Percentiles rank a stretch among this genome's conserved stretches.
These are phyloP conservation scores for Triplophysa tibetana DNA, from an alignment of 2,113 vertebrate genomes.

Conservation along the genomic window DNA sequence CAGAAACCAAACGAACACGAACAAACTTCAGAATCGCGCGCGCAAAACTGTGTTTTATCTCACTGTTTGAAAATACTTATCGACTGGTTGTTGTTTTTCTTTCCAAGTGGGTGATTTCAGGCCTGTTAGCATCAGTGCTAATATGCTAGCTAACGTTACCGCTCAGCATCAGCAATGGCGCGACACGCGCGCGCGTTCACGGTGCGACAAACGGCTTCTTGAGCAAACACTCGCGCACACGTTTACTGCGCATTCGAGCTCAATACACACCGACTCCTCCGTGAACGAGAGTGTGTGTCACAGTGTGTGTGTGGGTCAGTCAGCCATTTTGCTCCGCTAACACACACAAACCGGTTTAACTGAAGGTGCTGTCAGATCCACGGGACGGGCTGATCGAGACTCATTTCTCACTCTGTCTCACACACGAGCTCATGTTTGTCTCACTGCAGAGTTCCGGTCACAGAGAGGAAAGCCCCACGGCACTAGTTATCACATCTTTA, in stretches of 20 bases:
- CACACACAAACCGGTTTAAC: not conserved
- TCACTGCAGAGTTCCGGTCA: not conserved
- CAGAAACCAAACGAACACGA: not conserved
- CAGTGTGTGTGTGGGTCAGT: not conserved
- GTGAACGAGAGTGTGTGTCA: not conserved
- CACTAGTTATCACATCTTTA: not conserved
- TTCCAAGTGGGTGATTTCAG: not conserved
- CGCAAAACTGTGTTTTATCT: not conserved
- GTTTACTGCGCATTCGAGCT: not conserved
- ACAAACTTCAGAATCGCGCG: not conserved
- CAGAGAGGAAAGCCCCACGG: too few species aligned
- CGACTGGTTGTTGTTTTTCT: not conserved
- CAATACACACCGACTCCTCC: not conserved
- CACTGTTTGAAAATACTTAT: not conserved
- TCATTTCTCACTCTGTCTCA: not conserved
- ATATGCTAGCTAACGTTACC: not conserved
- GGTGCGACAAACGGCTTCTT: not conserved
- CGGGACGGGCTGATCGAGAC: not conserved
- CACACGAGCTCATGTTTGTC: not conserved
- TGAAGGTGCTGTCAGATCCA: not conserved
- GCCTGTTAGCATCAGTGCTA: conserved; percentile 39
- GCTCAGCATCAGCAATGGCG: conserved; percentile 38
- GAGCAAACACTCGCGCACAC: not conserved
- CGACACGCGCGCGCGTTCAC: not conserved
- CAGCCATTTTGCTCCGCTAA: conserved; percentile 7